Evolutionary conservation across 2,888 invertebrate species (phyloP).

Genomic region (Polyploca ridens): DNA sequence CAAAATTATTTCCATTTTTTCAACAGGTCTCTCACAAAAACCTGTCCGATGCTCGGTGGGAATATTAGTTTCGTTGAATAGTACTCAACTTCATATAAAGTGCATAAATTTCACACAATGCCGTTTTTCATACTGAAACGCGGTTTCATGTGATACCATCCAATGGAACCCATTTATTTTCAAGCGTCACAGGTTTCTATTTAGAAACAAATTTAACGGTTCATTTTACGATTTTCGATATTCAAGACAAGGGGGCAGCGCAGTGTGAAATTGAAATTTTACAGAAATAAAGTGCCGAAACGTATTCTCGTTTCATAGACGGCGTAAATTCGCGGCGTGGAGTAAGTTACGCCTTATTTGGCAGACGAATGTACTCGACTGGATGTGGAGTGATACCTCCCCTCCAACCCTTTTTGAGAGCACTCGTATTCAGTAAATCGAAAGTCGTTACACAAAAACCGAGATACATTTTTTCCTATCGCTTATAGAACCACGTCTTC

Average conservation of each 20-base stretch:
- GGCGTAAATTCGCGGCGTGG: conserved; percentile 61
- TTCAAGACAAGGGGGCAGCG: conserved; percentile 47
- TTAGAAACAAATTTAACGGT: conserved; percentile 35
- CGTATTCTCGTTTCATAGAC: conserved; percentile 60
- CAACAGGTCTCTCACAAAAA: conserved; percentile 12
- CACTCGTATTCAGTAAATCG: conserved; percentile 76
- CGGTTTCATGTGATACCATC: neutral
- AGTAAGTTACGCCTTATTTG: conserved; percentile 78
- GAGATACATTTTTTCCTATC: conserved; percentile 71
- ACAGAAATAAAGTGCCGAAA: conserved; percentile 56
- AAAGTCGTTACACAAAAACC: conserved; percentile 78
- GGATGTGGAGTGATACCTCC: conserved; percentile 70
- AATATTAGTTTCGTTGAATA: conserved; percentile 4
- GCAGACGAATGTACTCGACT: conserved; percentile 70
- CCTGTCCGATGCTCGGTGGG: neutral
- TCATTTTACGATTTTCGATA: conserved; percentile 37
- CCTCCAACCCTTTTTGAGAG: conserved; percentile 73
- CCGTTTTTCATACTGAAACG: neutral
- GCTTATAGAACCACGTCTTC: conserved; percentile 60
- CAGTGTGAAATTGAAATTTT: conserved; percentile 73
- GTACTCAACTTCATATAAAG: neutral
- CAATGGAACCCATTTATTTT: conserved; percentile 6
- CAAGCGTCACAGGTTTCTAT: conserved; percentile 18
- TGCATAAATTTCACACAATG: conserved; percentile 8
- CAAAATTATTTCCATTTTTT: neutral